Conservation (phyloP, 1,140 invertebrate genomes). For the Wiebesia pumilae region DNA sequence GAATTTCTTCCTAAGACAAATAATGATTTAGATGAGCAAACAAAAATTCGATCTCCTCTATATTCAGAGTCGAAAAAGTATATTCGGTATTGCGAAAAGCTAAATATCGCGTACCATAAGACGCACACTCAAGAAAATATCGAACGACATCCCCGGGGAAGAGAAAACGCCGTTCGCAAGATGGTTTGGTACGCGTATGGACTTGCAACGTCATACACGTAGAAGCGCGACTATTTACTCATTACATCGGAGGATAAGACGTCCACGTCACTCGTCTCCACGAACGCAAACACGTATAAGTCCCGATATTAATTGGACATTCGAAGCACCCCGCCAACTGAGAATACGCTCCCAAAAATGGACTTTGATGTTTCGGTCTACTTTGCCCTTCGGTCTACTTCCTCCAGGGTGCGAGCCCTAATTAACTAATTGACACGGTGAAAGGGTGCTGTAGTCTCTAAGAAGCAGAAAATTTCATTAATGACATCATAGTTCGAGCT, state of each 20-base stretch:
- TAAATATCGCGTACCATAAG: background rate
- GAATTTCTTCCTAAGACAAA: too few species aligned
- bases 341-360: background rate
- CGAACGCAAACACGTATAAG: conserved; percentile 43
- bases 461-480: conserved; percentile 6
- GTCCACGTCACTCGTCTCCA: conserved; percentile 32
- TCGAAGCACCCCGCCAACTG: conserved; percentile 6
- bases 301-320: conserved; percentile 57
- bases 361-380: conserved; percentile 59
- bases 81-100: too few species aligned
- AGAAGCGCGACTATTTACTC: conserved; percentile 34
- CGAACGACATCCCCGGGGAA: background rate
- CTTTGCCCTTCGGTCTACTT: conserved; percentile 34
- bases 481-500: background rate
- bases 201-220: background rate
- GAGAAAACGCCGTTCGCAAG: background rate
- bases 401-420: background rate
- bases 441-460: conserved; percentile 8
- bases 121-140: background rate
- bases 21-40: too few species aligned
- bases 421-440: conserved; percentile 50
- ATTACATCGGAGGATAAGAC: conserved; percentile 53
- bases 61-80: too few species aligned
- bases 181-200: background rate
- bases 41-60: too few species aligned